Evolutionary conservation across 2,888 invertebrate species (phyloP).

Genomic region (Colletes collaris): DNA sequence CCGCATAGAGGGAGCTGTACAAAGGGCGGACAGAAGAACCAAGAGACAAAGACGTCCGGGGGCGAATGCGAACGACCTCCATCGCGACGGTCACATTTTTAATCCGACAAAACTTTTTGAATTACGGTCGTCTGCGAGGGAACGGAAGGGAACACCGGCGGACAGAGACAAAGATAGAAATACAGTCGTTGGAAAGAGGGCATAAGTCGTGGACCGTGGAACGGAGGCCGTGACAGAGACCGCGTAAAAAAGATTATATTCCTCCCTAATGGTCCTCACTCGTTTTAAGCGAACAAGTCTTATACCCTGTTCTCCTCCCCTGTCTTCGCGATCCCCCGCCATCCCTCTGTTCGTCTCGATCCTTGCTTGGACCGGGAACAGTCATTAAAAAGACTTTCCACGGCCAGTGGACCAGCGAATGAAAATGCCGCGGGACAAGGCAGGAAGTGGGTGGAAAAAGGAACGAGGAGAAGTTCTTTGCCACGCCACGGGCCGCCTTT

Average conservation of each 20-base stretch:
- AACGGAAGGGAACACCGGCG: background rate
- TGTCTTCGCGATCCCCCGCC: slow-evolving; percentile 15
- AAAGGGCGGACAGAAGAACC: slow-evolving; percentile 19
- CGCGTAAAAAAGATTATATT: slow-evolving; percentile 61
- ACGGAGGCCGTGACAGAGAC: slow-evolving; percentile 21
- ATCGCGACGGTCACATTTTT: slow-evolving; percentile 74
- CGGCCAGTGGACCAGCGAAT: slow-evolving; percentile 63
- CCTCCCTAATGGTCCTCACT: slow-evolving; percentile 68
- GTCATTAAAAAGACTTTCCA: slow-evolving; percentile 71
- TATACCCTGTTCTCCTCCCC: slow-evolving; percentile 44
- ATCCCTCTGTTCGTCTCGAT: slow-evolving; percentile 11
- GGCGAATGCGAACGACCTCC: slow-evolving; percentile 38
- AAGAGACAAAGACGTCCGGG: slow-evolving; percentile 47
- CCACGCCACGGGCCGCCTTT: slow-evolving; percentile 38
- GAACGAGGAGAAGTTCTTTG: slow-evolving; percentile 53
- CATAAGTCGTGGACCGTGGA: slow-evolving; percentile 45
- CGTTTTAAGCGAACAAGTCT: slow-evolving; percentile 66
- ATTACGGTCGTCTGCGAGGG: slow-evolving; percentile 67
- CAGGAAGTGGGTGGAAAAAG: slow-evolving; percentile 43
- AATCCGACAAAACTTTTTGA: slow-evolving; percentile 78
- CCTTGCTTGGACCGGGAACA: slow-evolving; percentile 53
- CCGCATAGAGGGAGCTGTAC: slow-evolving; percentile 1
- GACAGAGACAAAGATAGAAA: background rate
- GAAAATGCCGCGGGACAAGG: slow-evolving; percentile 56
- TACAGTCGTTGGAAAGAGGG: slow-evolving; percentile 23